Percentiles rank a stretch among this genome's conserved stretches.
Evolutionary conservation across 2,888 invertebrate species (phyloP).

Genomic region (Bombylius discolor): DNA sequence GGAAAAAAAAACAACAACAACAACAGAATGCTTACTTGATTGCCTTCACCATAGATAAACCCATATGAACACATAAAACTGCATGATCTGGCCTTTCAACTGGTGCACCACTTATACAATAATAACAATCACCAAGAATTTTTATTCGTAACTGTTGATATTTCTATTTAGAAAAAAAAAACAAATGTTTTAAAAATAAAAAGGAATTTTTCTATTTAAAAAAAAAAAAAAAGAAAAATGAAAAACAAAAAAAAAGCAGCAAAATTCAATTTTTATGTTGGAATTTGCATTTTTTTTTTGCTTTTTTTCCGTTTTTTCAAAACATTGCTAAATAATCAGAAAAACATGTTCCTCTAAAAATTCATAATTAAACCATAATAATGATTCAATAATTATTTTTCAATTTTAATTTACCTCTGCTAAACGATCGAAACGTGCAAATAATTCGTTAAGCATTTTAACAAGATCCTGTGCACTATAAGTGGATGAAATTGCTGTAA

Average conservation of each 20-base stretch:
- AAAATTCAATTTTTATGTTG: no score
- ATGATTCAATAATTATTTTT: no score
- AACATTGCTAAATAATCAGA: no score
- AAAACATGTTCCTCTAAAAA: no score
- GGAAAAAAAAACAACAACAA: no score
- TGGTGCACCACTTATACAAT: conserved; percentile 93
- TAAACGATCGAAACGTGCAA: conserved; percentile 87
- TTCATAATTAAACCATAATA: no score
- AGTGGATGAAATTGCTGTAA: conserved; percentile 90
- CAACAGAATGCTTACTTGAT: conserved; percentile 61
- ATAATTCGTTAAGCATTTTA: conserved; percentile 88
- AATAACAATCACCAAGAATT: conserved; percentile 94
- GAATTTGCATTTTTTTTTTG: no score
- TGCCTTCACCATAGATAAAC: conserved; percentile 90
- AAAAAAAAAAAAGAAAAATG: no score
- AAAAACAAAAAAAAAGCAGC: no score
- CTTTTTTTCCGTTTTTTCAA: no score
- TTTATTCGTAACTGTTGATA: conserved; percentile 90
- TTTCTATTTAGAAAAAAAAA: conserved; percentile 44
- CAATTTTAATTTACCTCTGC: conserved; percentile 46
- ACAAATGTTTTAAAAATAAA: background rate
- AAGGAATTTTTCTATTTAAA: no score
- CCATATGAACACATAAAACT: conserved; percentile 89
- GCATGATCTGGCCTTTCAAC: conserved; percentile 83
- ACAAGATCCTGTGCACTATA: conserved; percentile 93